A percentile compares a stretch with the other conserved stretches of the same genome.
Evolutionary conservation across 2,797 vertebrate genomes (phyloP).

Genomic region (Lophius americanus): DNA sequence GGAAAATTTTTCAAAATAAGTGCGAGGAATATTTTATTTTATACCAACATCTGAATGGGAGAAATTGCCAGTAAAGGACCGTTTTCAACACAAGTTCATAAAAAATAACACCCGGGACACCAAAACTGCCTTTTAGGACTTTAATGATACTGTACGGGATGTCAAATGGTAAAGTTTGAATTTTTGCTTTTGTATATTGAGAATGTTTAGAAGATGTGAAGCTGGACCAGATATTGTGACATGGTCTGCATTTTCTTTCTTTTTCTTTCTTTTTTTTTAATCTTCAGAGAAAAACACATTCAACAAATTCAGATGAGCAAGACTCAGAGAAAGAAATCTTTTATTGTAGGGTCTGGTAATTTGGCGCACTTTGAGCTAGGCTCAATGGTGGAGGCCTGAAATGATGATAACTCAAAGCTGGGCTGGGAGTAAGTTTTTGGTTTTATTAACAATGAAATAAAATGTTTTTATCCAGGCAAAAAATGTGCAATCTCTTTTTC

Average conservation of each 20-base stretch:
- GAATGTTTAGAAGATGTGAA: conserved; percentile 28
- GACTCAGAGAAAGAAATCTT: neutral
- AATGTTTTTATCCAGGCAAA: conserved; percentile 52
- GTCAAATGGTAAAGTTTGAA: conserved; percentile 19
- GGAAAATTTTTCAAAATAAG: conserved; percentile 8
- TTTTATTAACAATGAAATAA: conserved; percentile 62
- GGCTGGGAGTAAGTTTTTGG: conserved; percentile 70
- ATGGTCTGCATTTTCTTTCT: conserved; percentile 13
- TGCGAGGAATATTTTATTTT: neutral
- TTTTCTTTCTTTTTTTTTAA: conserved; percentile 15
- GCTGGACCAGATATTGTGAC: conserved; percentile 28
- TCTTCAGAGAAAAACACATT: conserved; percentile 23
- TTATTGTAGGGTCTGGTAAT: conserved; percentile 30
- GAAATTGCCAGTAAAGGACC: conserved; percentile 1
- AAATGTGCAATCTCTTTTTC: conserved; percentile 1
- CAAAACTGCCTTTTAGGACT: conserved; percentile 3
- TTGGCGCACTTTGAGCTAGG: conserved; percentile 47
- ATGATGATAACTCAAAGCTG: conserved; percentile 71
- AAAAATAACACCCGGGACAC: conserved; percentile 4
- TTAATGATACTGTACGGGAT: conserved; percentile 13
- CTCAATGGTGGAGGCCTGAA: conserved; percentile 38
- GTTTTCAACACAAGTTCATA: conserved; percentile 11
- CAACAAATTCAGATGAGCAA: conserved; percentile 25
- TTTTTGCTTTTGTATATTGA: conserved; percentile 30
- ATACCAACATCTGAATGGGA: neutral